These are phyloP conservation scores for Corticium candelabrum DNA, from an alignment of 37 sponge, comb jelly and placozoan species.

Conservation along the genomic window DNA sequence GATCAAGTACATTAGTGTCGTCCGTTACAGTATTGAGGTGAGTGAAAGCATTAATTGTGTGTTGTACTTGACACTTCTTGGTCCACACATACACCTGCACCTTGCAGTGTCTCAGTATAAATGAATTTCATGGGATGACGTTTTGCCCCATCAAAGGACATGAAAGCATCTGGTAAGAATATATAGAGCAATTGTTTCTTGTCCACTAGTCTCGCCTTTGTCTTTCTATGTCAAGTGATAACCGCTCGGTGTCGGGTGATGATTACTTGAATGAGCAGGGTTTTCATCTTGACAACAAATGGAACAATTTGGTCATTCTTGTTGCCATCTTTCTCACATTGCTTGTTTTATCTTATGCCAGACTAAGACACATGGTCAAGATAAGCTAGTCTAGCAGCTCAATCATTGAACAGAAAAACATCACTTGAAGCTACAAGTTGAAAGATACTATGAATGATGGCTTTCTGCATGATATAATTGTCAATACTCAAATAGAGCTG, in stretches of 20 bases:
- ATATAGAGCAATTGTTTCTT: not conserved
- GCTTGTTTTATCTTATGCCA: not conserved
- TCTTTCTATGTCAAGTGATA: not conserved
- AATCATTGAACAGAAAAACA: too few relatives aligned
- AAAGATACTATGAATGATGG: too few relatives aligned
- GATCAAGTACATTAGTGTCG: conserved; percentile 60
- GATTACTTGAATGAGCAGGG: not conserved
- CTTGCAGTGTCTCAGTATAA: not conserved
- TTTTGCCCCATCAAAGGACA: too few relatives aligned
- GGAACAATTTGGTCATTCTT: not conserved
- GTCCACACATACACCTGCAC: not conserved
- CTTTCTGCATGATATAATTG: too few relatives aligned
- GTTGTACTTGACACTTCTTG: not conserved
- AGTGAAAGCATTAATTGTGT: not conserved
- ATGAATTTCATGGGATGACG: not conserved
- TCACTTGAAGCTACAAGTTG: too few relatives aligned
- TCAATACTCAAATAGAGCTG: too few relatives aligned
- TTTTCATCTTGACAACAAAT: not conserved
- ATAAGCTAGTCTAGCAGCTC: too few relatives aligned
- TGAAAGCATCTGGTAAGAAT: not conserved
- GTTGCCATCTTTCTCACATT: not conserved
- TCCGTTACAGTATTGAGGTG: conserved; percentile 45
- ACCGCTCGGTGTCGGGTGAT: not conserved
- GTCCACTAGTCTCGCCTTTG: not conserved
- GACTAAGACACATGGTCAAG: too few relatives aligned